A percentile compares a stretch with the other conserved stretches of the same genome.
phyloP scores from a whole-genome alignment of 2,113 vertebrate species.

The Pipra filicauda region DNA sequence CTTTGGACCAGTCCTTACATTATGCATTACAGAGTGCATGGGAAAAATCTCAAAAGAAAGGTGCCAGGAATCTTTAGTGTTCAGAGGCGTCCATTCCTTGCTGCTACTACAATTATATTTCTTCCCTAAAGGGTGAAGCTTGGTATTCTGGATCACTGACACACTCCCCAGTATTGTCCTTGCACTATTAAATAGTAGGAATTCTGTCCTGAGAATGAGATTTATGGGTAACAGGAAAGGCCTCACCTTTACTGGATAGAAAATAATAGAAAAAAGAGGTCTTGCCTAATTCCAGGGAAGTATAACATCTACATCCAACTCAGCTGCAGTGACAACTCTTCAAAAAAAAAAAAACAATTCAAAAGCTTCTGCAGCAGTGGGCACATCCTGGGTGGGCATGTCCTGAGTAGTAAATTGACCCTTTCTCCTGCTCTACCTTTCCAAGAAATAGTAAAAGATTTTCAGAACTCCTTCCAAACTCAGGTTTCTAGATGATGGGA shows the following conservation, averaged over 20 bases:
- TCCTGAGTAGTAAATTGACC: neutral
- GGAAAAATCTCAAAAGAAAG: conserved; percentile 29
- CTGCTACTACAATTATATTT: neutral
- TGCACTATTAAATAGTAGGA: neutral
- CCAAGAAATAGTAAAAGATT: neutral
- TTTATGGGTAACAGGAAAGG: neutral
- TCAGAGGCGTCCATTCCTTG: neutral
- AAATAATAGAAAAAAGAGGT: neutral
- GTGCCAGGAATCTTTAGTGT: neutral
- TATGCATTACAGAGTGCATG: neutral
- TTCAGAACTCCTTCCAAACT: neutral
- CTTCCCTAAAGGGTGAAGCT: neutral
- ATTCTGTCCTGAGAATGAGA: neutral
- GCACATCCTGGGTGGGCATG: neutral
- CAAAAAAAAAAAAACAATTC: neutral
- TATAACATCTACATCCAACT: neutral
- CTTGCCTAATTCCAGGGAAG: neutral
- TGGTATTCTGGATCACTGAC: neutral
- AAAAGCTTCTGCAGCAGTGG: neutral
- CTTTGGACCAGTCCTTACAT: neutral
- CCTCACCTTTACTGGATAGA: neutral
- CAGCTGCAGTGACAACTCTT: neutral
- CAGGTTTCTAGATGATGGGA: neutral
- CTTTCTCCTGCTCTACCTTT: neutral
- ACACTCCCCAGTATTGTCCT: neutral